Evolutionary conservation across 2,888 invertebrate genomes (phyloP).

Genomic region (Agrypnus murinus): DNA sequence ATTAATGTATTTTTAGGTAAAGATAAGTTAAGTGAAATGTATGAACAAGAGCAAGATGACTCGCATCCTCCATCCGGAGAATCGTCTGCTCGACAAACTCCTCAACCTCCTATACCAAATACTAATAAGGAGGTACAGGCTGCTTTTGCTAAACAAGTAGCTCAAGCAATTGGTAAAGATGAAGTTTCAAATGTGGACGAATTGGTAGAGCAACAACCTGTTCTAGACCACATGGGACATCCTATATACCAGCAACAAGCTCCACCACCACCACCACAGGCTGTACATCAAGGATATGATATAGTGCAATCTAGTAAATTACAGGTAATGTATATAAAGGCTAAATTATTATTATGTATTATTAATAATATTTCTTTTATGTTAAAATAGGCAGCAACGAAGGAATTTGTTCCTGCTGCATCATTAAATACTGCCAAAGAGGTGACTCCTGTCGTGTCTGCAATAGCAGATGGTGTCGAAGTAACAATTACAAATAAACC

Average conservation of each 20-base stretch:
- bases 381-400: constrained; percentile 65
- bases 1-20: no score
- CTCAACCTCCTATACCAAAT: constrained; percentile 67
- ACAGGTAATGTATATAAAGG: constrained; percentile 62
- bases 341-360: not conserved
- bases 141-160: constrained; percentile 67
- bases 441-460: constrained; percentile 80
- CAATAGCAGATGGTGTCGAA: constrained; percentile 81
- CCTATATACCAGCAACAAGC: constrained; percentile 37
- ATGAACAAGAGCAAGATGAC: constrained; percentile 63
- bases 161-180: constrained; percentile 61
- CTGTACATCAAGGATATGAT: constrained; percentile 58
- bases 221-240: constrained; percentile 46
- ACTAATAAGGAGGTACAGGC: constrained; percentile 67
- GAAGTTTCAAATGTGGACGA: constrained; percentile 51
- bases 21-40: constrained; percentile 70
- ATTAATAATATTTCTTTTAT: not conserved
- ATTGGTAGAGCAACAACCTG: constrained; percentile 41
- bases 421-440: constrained; percentile 65
- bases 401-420: constrained; percentile 67
- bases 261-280: constrained; percentile 36
- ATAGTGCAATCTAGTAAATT: constrained; percentile 68
- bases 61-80: constrained; percentile 70
- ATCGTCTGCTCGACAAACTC: constrained; percentile 72
- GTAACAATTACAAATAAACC: constrained; percentile 73